Evolutionary conservation across 2,888 invertebrate genomes (phyloP).

Genomic region (Sturmia bella): DNA sequence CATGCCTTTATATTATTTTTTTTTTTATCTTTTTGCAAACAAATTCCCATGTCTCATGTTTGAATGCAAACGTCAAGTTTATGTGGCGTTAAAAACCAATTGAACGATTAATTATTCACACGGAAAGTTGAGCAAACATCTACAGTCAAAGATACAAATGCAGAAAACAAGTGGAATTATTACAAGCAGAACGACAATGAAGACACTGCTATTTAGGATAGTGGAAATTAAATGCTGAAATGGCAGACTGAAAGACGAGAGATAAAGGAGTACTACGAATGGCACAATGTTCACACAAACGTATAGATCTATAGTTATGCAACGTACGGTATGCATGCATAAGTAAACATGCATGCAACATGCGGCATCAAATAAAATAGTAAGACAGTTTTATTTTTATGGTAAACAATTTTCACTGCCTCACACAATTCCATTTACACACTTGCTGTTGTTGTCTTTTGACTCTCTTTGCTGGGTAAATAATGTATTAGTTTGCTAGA

Average conservation of each 20-base stretch:
- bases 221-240: neutral
- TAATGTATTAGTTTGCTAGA: constrained; percentile 62
- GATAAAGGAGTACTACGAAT: constrained; percentile 2
- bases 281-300: neutral
- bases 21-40: constrained; percentile 3
- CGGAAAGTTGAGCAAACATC: constrained; percentile 60
- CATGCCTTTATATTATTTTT: constrained; percentile 20
- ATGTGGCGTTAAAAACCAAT: constrained; percentile 72
- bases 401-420: constrained; percentile 67
- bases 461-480: constrained; percentile 59
- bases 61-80: constrained; percentile 68
- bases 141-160: neutral
- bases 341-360: constrained; percentile 64
- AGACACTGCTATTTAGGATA: neutral
- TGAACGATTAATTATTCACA: constrained; percentile 72
- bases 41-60: constrained; percentile 55
- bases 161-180: constrained; percentile 50
- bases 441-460: constrained; percentile 46
- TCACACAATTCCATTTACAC: constrained; percentile 21
- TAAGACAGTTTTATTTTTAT: constrained; percentile 68
- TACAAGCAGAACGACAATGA: constrained; percentile 32
- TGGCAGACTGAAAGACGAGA: neutral
- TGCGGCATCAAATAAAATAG: constrained; percentile 64
- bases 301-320: constrained; percentile 5
- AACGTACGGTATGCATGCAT: constrained; percentile 40